Evolutionary conservation across 2,888 invertebrate species (phyloP).

Genomic region (Deilephila porcellus): DNA sequence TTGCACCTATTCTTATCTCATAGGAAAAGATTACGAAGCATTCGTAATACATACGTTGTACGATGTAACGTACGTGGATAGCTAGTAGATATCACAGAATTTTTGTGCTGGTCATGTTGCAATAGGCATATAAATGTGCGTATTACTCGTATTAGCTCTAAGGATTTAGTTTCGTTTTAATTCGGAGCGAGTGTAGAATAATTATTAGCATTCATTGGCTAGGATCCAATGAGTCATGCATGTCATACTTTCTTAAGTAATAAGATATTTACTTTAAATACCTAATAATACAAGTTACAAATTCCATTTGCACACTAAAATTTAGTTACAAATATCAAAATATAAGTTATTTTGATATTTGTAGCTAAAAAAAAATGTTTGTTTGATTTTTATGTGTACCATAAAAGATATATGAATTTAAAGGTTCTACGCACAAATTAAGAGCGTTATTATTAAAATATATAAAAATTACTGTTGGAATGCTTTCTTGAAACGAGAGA

Average conservation of each 20-base stretch:
- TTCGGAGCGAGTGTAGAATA: background rate
- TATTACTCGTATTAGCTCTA: constrained; percentile 7
- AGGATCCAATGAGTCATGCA: constrained; percentile 11
- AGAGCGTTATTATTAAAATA: no score
- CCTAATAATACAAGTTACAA: no score
- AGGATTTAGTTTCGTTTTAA: constrained; percentile 17
- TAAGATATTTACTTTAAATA: no score
- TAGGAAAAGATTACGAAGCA: no score
- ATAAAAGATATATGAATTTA: no score
- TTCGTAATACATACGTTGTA: background rate
- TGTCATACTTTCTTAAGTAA: background rate
- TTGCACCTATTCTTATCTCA: no score
- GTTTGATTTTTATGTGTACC: no score
- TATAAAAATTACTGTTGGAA: background rate
- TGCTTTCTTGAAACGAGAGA: background rate
- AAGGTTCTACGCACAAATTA: no score
- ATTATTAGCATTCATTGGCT: constrained; percentile 9
- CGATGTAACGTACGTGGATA: background rate
- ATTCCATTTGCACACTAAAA: no score
- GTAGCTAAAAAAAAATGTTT: no score
- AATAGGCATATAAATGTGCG: constrained; percentile 6
- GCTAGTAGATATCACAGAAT: background rate
- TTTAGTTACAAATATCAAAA: no score
- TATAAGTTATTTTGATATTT: no score
- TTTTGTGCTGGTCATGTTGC: background rate